Evolutionary conservation across 2,113 vertebrate genomes (phyloP).

Genomic region (Neopipo cinnamomea): DNA sequence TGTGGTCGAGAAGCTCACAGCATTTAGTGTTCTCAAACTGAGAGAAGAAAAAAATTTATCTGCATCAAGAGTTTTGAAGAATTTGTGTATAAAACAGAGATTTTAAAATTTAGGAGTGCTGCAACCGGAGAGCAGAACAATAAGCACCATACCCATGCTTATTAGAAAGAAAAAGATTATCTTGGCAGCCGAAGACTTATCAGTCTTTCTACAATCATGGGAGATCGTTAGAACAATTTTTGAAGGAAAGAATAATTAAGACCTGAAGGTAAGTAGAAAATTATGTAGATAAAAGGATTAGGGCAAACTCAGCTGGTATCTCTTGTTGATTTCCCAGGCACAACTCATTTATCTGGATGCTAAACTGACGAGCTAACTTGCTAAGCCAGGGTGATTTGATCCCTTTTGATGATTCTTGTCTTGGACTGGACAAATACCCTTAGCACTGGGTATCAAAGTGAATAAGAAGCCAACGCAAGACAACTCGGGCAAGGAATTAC

Average conservation of each 20-base stretch:
- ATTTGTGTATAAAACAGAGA: not conserved
- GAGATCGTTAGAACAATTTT: not conserved
- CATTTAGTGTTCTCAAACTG: not conserved
- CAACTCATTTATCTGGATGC: not conserved
- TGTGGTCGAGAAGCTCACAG: not conserved
- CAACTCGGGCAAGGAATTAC: not conserved
- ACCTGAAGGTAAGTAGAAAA: not conserved
- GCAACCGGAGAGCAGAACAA: not conserved
- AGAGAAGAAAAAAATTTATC: not conserved
- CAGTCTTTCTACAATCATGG: not conserved
- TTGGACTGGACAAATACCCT: not conserved
- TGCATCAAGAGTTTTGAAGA: not conserved
- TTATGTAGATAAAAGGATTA: not conserved
- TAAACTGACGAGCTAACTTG: not conserved
- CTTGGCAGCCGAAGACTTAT: not conserved
- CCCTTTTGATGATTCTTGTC: not conserved
- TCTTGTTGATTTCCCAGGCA: not conserved
- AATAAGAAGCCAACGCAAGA: not conserved
- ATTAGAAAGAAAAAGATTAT: not conserved
- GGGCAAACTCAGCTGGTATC: not conserved
- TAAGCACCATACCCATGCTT: not conserved
- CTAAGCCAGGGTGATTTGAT: not conserved
- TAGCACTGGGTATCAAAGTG: not conserved
- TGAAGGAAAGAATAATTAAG: constrained; percentile 11
- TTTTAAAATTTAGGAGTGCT: not conserved